Base-by-base conservation (phyloP, 1,140 invertebrate species). In the Physella acuta region DNA sequence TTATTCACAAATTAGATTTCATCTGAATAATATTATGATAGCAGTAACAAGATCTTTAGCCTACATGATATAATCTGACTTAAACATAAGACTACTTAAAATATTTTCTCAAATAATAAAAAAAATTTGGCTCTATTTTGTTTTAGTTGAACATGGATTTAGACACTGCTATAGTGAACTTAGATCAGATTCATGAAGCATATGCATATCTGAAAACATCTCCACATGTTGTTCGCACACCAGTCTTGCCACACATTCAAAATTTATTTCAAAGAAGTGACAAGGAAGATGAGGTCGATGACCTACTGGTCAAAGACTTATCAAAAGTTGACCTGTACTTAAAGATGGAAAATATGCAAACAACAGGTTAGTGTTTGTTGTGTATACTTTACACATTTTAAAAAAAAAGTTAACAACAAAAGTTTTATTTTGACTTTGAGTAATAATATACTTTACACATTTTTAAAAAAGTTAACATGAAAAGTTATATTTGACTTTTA, bases 311-410 rank as follows among this genome's bases (percentile, higher is more conserved):
- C 17, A 2, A 30, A 11, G n/a, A 49, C 37, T 49, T 64, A n/a
- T 16, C 16, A 17, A 20, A 60, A 39, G 58, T 77, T 39, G 70
- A 77, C 30, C 70, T 82, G 36, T 76, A 78, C 55, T 67, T 82
- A 8, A 82, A 82, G 68, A 68, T 82, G 55, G 81, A 82, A 68
- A 80, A 78, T 61, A 80, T 79, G 75, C 81, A 82, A 39, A 81
- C 73, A 0, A 81, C 77, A 71, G 79, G 79, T 81, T 69, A 71
- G 44, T 52, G 58, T 16, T 28, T 36, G 34, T 24, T 34, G 11
- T 52, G 2, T 3, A 26, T 0, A 55, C 56, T 30, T 2, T 28
- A 30, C 5, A 26, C 0, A 31, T 26, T 59, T 1, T 26, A 26
- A 30, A 3, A 31, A 16, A 30, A 31, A 59, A 59, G 8, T 1